These are phyloP conservation scores for Eristalinus aeneus DNA, from an alignment of 2,888 invertebrate genomes.

Conservation along the genomic window DNA sequence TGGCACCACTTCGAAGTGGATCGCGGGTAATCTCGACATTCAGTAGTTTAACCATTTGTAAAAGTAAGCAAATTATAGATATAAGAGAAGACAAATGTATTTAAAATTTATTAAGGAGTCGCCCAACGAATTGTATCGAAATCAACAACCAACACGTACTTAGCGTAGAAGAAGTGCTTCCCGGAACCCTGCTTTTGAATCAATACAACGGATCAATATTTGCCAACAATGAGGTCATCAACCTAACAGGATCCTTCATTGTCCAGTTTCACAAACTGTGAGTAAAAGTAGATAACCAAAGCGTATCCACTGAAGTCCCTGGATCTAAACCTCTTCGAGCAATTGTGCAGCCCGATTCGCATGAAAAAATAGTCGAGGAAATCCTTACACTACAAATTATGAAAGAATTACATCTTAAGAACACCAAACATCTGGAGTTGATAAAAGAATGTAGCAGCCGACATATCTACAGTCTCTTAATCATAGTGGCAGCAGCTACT, in stretches of 20 bases:
- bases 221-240: background rate
- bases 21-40: too few species aligned
- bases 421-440: background rate
- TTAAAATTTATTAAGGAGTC: background rate
- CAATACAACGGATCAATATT: background rate
- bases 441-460: background rate
- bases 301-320: background rate
- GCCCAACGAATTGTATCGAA: background rate
- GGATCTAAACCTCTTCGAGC: background rate
- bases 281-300: background rate
- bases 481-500: background rate
- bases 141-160: too few species aligned
- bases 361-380: background rate
- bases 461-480: background rate
- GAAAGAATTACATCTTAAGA: background rate
- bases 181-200: background rate
- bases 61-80: too few species aligned
- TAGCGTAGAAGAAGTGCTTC: too few species aligned
- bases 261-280: background rate
- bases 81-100: too few species aligned
- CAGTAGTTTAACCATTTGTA: too few species aligned
- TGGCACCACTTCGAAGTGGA: too few species aligned
- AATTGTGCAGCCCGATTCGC: background rate
- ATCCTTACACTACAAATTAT: background rate
- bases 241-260: background rate